Percentiles rank a stretch among this genome's conserved stretches.
These are phyloP conservation scores for Melanargia galathea DNA, from an alignment of 2,888 invertebrate genomes.

Conservation along the genomic window DNA sequence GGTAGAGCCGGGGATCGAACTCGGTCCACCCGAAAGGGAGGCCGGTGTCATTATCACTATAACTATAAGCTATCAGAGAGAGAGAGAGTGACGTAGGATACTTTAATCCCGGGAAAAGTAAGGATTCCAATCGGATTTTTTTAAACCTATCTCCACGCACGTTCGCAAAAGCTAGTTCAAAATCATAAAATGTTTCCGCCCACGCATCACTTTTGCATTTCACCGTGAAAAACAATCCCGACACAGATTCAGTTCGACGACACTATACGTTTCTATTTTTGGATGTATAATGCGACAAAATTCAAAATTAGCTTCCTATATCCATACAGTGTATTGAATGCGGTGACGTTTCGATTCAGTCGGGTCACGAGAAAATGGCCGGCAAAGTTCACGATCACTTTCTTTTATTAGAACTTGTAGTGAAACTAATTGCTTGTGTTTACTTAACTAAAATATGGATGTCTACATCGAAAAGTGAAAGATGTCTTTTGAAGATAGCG, in stretches of 20 bases:
- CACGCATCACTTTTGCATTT: constrained; percentile 34
- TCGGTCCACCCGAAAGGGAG: too few relatives aligned
- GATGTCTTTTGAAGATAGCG: constrained; percentile 1
- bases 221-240: constrained; percentile 38
- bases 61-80: too few relatives aligned
- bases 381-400: constrained; percentile 42
- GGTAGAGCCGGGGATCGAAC: too few relatives aligned
- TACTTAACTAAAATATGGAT: constrained; percentile 39
- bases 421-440: constrained; percentile 44
- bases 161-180: too few relatives aligned
- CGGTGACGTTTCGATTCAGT: constrained; percentile 23
- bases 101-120: too few relatives aligned
- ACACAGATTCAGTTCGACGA: constrained; percentile 32
- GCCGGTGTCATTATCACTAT: too few relatives aligned
- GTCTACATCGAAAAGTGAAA: constrained; percentile 21
- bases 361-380: constrained; percentile 44
- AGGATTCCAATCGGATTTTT: too few relatives aligned
- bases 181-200: constrained; percentile 24
- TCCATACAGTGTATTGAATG: background rate
- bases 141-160: too few relatives aligned
- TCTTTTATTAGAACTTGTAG: constrained; percentile 48
- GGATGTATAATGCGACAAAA: constrained; percentile 35
- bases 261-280: constrained; percentile 43
- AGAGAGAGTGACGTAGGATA: too few relatives aligned
- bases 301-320: constrained; percentile 3